phyloP scores from a whole-genome alignment of 1,140 invertebrate genomes.

The Lutraria rhynchaena region DNA sequence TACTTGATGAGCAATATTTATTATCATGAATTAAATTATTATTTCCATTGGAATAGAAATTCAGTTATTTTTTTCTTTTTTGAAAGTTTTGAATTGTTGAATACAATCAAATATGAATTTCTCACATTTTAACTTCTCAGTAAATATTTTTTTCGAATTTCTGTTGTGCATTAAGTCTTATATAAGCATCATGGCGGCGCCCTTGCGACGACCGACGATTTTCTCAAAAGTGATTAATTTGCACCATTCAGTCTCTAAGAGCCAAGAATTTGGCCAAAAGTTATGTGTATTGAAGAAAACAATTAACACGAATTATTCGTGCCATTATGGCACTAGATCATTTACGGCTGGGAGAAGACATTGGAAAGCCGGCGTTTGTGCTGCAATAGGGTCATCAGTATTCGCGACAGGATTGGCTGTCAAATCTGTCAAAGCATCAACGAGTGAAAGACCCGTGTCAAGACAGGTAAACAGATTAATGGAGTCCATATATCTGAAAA shows the following conservation, averaged over 20 bases:
- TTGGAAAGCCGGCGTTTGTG: conserved; percentile 17
- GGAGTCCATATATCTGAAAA: no score
- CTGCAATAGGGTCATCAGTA: conserved; percentile 20
- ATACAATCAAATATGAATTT: no score
- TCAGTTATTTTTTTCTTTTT: no score
- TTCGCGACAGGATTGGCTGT: conserved; percentile 22
- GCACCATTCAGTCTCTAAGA: neutral
- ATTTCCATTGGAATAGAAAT: no score
- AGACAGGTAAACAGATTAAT: conserved; percentile 36
- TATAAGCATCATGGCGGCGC: conserved; percentile 64
- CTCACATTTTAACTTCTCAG: no score
- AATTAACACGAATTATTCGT: neutral
- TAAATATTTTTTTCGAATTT: no score
- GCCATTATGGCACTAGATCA: neutral
- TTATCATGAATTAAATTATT: no score
- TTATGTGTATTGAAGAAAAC: neutral
- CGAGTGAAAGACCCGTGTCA: conserved; percentile 8
- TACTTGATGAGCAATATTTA: no score
- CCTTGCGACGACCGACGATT: conserved; percentile 32
- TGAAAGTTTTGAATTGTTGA: no score
- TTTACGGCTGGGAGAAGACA: neutral
- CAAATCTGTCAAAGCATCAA: neutral
- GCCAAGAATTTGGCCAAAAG: neutral
- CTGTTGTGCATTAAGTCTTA: neutral
- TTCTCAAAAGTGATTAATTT: neutral